These are phyloP conservation scores for Apteryx owenii DNA, from an alignment of 2,113 vertebrate species.

Conservation along the genomic window DNA sequence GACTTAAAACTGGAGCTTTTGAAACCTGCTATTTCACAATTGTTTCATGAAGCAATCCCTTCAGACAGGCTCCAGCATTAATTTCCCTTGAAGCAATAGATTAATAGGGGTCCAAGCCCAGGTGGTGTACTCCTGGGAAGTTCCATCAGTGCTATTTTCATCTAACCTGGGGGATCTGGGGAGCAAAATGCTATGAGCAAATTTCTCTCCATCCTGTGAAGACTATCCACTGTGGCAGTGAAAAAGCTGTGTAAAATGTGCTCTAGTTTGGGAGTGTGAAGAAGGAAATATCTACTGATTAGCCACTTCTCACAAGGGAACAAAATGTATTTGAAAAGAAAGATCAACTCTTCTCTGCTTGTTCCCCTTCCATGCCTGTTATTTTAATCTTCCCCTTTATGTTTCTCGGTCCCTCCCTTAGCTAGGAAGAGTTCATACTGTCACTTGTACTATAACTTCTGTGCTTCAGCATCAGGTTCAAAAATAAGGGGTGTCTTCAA, in stretches of 20 bases:
- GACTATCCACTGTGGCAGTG: background rate
- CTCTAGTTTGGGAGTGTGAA: background rate
- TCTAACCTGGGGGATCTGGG: background rate
- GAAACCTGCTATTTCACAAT: background rate
- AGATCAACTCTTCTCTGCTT: background rate
- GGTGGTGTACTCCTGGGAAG: background rate
- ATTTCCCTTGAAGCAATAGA: background rate
- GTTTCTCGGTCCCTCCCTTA: background rate
- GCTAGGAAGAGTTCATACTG: background rate
- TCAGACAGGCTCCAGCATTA: background rate
- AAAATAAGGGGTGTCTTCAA: background rate
- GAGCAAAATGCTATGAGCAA: background rate
- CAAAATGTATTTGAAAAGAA: background rate
- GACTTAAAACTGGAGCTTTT: background rate
- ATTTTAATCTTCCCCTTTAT: background rate
- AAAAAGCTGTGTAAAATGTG: background rate
- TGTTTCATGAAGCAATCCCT: background rate
- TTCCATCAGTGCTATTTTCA: background rate
- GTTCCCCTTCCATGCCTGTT: background rate
- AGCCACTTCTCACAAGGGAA: background rate
- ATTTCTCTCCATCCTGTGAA: background rate
- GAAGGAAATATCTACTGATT: background rate
- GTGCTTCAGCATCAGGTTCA: background rate
- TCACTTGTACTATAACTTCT: background rate
- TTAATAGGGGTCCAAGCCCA: background rate